Evolutionary conservation across 2,888 invertebrate species (phyloP).

Genomic region (Pocota personata): DNA sequence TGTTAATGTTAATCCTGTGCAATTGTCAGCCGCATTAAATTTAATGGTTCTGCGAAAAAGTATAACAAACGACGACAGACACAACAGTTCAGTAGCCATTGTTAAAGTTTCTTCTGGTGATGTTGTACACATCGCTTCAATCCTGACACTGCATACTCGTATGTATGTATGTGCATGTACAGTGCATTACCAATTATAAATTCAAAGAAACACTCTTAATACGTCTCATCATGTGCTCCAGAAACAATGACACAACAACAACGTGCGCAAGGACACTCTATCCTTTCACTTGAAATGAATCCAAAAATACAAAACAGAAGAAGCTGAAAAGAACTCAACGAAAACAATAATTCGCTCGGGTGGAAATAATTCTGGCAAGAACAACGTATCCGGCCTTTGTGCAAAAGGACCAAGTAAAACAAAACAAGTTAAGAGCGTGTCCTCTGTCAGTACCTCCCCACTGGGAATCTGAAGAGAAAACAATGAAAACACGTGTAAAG

Average conservation of each 20-base stretch:
- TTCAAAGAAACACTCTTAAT: constrained; percentile 32
- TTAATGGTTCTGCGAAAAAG: constrained; percentile 38
- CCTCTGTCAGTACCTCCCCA: constrained; percentile 11
- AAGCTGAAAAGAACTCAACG: constrained; percentile 26
- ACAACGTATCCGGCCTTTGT: constrained; percentile 17
- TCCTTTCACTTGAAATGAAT: constrained; percentile 4
- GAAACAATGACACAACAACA: constrained; percentile 3
- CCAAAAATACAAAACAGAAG: constrained; percentile 1
- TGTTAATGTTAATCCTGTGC: constrained; percentile 23
- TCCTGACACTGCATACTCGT: neutral
- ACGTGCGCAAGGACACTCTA: constrained; percentile 18
- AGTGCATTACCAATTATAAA: constrained; percentile 29
- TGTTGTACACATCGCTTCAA: neutral
- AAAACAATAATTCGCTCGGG: constrained; percentile 44
- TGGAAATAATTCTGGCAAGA: constrained; percentile 30
- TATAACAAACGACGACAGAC: neutral
- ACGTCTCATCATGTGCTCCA: constrained; percentile 2
- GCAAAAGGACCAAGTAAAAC: constrained; percentile 13
- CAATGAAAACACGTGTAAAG: constrained; percentile 60
- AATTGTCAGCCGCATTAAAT: constrained; percentile 31
- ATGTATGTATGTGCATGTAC: neutral
- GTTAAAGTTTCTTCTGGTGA: constrained; percentile 5
- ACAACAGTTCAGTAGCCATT: constrained; percentile 32
- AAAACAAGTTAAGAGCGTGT: constrained; percentile 30
- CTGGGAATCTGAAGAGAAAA: constrained; percentile 25